Conservation (phyloP, 2,113 vertebrate genomes). For the Henicopernis longicauda region DNA sequence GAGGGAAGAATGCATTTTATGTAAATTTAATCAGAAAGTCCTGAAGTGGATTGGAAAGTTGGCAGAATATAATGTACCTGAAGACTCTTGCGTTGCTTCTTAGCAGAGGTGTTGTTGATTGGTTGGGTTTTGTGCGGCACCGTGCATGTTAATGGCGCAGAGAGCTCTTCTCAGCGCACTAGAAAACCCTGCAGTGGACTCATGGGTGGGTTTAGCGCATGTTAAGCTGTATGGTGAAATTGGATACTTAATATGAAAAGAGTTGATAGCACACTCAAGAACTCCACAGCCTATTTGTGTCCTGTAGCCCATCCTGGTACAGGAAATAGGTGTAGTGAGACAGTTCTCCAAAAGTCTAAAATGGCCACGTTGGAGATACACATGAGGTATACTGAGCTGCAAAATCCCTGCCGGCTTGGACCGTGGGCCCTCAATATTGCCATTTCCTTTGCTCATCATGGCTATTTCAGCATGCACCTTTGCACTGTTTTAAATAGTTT, state of each 20-base stretch:
- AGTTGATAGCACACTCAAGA: background rate
- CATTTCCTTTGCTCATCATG: background rate
- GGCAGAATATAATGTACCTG: background rate
- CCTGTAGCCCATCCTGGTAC: rapidly evolving
- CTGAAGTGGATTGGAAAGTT: constrained; percentile 38
- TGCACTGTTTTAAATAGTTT: constrained; percentile 19
- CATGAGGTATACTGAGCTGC: background rate
- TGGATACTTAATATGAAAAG: background rate
- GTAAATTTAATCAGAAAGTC: constrained; percentile 60
- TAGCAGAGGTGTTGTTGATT: rapidly evolving
- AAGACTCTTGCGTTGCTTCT: background rate
- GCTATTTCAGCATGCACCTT: background rate
- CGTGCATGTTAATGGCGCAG: background rate
- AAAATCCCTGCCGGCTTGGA: background rate
- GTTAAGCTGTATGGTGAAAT: background rate
- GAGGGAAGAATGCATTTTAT: constrained; percentile 47
- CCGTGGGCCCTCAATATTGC: background rate
- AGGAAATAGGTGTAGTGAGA: background rate
- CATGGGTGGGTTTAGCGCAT: background rate
- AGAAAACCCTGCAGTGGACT: background rate
- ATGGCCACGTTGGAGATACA: background rate
- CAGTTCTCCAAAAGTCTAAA: background rate
- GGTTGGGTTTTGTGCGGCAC: rapidly evolving
- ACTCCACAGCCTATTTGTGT: background rate
- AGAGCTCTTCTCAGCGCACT: background rate